These are phyloP conservation scores for Chrysolina oricalcia DNA, from an alignment of 2,888 invertebrate genomes.

Conservation along the genomic window DNA sequence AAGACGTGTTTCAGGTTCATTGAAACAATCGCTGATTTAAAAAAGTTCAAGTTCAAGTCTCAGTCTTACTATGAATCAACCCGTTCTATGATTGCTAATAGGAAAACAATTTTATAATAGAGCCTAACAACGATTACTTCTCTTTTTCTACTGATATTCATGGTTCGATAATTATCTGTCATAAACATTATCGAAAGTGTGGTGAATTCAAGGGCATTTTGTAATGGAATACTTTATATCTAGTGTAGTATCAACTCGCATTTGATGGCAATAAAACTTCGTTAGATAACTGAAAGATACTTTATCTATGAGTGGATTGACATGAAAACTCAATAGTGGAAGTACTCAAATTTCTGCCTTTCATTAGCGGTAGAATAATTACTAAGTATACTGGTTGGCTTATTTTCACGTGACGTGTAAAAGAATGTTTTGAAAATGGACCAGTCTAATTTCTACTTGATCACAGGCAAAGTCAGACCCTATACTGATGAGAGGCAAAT, in stretches of 20 bases:
- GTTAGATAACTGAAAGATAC: not conserved
- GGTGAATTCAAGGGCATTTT: constrained; percentile 18
- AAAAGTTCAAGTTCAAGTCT: not conserved
- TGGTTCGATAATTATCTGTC: constrained; percentile 8
- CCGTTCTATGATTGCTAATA: not conserved
- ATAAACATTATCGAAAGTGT: constrained; percentile 12
- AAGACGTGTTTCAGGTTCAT: not conserved
- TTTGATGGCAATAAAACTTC: constrained; percentile 4
- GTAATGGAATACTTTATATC: constrained; percentile 18
- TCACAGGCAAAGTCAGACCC: too few species aligned
- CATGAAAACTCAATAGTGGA: constrained; percentile 4
- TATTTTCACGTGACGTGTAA: too few species aligned
- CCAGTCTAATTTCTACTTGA: too few species aligned
- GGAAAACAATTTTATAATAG: constrained; percentile 10
- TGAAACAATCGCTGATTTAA: not conserved
- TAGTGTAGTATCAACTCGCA: not conserved
- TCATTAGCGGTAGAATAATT: not conserved
- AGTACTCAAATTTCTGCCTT: not conserved
- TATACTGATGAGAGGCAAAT: too few species aligned
- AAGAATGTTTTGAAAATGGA: too few species aligned
- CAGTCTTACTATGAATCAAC: not conserved
- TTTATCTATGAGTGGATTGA: constrained; percentile 16
- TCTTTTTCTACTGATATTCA: not conserved
- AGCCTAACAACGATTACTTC: not conserved
- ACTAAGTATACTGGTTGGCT: too few species aligned